Base-by-base conservation (phyloP, 2,888 invertebrate species). In the Tipula helvola region DNA sequence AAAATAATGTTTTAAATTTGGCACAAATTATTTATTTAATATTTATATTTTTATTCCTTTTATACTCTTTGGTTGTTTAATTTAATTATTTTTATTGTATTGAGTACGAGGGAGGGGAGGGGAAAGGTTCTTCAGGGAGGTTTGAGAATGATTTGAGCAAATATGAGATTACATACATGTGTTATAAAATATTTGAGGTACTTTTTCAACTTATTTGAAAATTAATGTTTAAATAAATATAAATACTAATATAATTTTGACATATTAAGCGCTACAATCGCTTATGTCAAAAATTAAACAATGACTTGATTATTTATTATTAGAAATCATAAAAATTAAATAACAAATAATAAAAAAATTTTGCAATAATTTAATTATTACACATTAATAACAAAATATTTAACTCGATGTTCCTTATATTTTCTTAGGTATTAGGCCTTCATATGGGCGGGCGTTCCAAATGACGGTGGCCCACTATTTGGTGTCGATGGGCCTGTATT, bases 341-440 rank as follows among this genome's bases (percentile, higher is more conserved):
- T 71, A 71, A 71, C 71, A 71, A 71, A 71, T 28, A 28, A 71
- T 71, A 71, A 71, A 71, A n/a, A 71, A 71, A 2, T 10, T 28
- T 28, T 71, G 71, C 28, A 71, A 28, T 71, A 71, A 71, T 71
- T 71, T n/a, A 71, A 71, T 71, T 71, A 71, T 71, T 71, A 71
- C 71, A 71, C 28, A 71, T 71, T 57, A 28, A 71, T 71, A 28
- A 71, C 71, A 71, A 28, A 71, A 71, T 47, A 86, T 91, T 91
- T 91, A 91, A 91, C 91, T 91, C 89, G 91, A 91, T 88, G 91
- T 91, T 47, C 91, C 91, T n/a, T n/a, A n/a, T n/a, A n/a, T n/a
- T n/a, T n/a, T n/a, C n/a, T n/a, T n/a, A n/a, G n/a, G n/a, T n/a
- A n/a, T n/a, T 87, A 91, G 88, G 90, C 91, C 89, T 91, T 91